Base-by-base conservation (phyloP, 2,888 invertebrate genomes). In the Meteorus cinctellus region DNA sequence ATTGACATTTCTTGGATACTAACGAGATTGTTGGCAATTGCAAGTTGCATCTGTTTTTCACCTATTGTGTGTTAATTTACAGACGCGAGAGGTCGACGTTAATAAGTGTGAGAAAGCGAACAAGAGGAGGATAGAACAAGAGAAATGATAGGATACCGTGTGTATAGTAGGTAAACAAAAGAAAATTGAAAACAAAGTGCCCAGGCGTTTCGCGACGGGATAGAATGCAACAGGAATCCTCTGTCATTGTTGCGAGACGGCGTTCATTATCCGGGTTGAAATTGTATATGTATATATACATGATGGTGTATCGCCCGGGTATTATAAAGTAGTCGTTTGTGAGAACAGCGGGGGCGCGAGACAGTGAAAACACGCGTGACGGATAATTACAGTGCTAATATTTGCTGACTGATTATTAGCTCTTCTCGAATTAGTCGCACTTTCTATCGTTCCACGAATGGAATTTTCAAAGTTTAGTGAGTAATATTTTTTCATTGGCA, bases 401-500 rank as follows among this genome's bases (percentile, higher is more conserved):
- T 76, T 74, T 79, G 69, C 59, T 72, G 74, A 29, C 55, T 62
- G 55, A 76, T 65, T 27, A 75, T 78, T 77, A 75, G 62, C 41
- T 66, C 41, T 51, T n/a, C 24, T 48, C 36, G 63, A 65, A 76
- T 76, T 70, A 41, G 74, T 69, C 74, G 71, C 60, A 60, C 70
- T 76, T 78, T 76, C 74, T 2, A 63, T 63, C n/a, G 19, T 63
- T 63, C 34, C 36, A 36, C 19, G 24, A 45, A 45, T 24, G 29
- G n/a, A 41, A 41, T 66, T 66, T 41, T 36, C n/a, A 65, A 66
- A 65, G 19, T n/a, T 65, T 45, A 2, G 27, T 19, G 6, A 68
- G 16, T 24, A 45, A 48, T 45, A 36, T n/a, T 34, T 31, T 16
- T 29, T 34, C n/a, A 19, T 36, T 65, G 19, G 1, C 36, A 34